phyloP scores from a whole-genome alignment of 2,797 vertebrate species.

The Falco peregrinus region DNA sequence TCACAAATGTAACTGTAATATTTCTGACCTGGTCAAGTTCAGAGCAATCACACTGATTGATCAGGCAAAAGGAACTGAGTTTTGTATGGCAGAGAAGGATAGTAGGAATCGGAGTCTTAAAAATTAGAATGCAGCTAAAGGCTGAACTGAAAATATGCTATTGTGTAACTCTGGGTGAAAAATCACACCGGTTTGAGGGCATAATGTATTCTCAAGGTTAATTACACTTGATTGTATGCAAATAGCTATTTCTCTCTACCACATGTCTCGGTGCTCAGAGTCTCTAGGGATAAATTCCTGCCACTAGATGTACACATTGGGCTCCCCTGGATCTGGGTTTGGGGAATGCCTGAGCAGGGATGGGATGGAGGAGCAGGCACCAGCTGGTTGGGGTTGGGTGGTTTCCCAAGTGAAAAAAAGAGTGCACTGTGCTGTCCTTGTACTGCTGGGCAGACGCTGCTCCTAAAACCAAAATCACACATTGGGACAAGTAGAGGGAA shows the following conservation, averaged over 20 bases:
- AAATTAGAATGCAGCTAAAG: background rate
- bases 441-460: background rate
- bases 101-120: background rate
- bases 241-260: background rate
- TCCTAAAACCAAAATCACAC: background rate
- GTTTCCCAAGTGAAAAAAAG: accelerated
- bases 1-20: background rate
- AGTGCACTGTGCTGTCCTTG: background rate
- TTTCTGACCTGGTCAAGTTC: background rate
- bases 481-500: background rate
- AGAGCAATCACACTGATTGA: background rate
- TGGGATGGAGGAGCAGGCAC: background rate
- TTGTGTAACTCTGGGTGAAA: background rate
- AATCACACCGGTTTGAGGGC: background rate
- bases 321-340: background rate
- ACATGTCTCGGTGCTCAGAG: background rate
- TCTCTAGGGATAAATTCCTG: background rate
- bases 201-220: background rate
- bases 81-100: background rate
- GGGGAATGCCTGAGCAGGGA: background rate
- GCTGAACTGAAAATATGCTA: background rate
- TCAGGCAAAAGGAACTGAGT: background rate
- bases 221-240: background rate
- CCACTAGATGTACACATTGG: accelerated
- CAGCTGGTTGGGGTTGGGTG: background rate